phyloP scores from a whole-genome alignment of 35 echinoderm and acorn worm genomes.

The Amphiura filiformis region DNA sequence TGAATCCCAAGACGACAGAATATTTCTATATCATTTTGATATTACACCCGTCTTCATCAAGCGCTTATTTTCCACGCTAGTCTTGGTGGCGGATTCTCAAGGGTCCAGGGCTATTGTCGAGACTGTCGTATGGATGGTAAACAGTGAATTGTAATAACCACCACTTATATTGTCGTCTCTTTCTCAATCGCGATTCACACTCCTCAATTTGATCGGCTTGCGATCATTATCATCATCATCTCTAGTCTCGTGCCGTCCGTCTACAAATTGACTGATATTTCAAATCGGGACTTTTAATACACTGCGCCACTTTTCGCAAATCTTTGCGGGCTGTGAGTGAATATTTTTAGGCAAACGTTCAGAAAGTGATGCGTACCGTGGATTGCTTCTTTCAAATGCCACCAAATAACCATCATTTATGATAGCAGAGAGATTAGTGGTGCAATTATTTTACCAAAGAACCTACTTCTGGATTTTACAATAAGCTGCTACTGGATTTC shows the following conservation, averaged over 20 bases:
- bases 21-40: slow-evolving; percentile 13
- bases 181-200: background rate
- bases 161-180: background rate
- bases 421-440: too few species aligned
- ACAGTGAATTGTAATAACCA: background rate
- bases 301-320: background rate
- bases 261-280: slow-evolving; percentile 1
- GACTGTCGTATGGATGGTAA: background rate
- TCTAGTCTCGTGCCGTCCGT: background rate
- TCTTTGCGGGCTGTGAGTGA: background rate
- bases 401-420: too few species aligned
- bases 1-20: background rate
- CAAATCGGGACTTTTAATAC: slow-evolving; percentile 7
- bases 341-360: too few species aligned
- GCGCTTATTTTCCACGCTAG: background rate
- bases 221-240: background rate
- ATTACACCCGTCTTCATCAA: slow-evolving; percentile 2
- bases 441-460: too few species aligned
- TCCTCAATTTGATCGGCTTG: background rate
- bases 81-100: background rate
- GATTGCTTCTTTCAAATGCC: too few species aligned
- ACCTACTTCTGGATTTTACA: too few species aligned
- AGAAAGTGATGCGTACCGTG: too few species aligned
- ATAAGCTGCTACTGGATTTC: too few species aligned
- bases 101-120: background rate